Evolutionary conservation across 2,888 invertebrate species (phyloP), one percentile per base, ranked within the genome.

Genomic region (Spodoptera exigua): DNA sequence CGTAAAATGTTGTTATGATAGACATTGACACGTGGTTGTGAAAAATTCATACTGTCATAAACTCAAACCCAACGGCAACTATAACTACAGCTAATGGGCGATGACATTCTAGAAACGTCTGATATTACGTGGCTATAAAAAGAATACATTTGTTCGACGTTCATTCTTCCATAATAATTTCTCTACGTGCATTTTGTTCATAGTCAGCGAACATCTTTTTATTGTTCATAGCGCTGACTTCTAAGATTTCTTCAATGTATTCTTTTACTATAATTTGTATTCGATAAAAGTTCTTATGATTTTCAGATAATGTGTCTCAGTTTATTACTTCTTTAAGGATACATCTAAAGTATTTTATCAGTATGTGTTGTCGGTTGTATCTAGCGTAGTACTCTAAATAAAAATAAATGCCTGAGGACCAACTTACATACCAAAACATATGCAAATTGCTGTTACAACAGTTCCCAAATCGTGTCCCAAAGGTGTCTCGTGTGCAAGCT

Each of bases 401-500:
- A 69, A 51, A 67, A 73, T 70, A 68, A 61, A 71, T 74, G 68
- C 64, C 69, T 75, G 64, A 54, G 58, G 56, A 65, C 62, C 48
- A 71, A 70, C 71, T 75, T 71, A 72, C 70, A 62, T 60, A 61
- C 67, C 57, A 61, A 76, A 77, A 27, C 41, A 81, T 84, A 90
- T 90, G 87, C 85, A 89, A 89, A 90, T 89, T 83, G 78, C 64
- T 77, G 81, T 79, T 77, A 82, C 84, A 81, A 82, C 81, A 81
- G 79, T 79, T 81, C 77, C 83, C 79, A 66, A 68, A 66, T 68
- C 59, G 67, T 70, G 82, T 87, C 88, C 88, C 89, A 76, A 64
- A 66, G 87, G 87, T 78, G 83, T 74, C 81, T 77, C 69, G 72
- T 74, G 79, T 75, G 80, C 76, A 79, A 80, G 83, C 83, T 85